Evolutionary conservation across 2,888 invertebrate genomes (phyloP), one percentile per base, ranked within the genome.

Genomic region (Trachelus troglodyta): DNA sequence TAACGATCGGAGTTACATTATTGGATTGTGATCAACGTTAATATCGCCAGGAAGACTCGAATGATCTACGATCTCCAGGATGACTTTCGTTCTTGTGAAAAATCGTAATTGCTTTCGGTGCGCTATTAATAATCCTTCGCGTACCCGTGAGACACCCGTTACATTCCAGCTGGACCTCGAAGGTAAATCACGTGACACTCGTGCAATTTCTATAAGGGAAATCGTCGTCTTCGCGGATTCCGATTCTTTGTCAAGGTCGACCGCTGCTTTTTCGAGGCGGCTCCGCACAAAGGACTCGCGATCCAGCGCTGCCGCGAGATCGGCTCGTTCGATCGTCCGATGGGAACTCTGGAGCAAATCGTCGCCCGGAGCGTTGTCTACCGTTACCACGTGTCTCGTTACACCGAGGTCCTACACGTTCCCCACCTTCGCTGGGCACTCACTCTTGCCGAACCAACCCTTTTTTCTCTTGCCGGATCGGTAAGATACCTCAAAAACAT

Each of bases 341-440:
- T 80, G 79, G 69, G 79, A 80, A 80, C 76, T 69, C 69, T 33
- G 69, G 74, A 81, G 79, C 76, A 84, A 80, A 83, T 86, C 85
- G 82, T 75, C 83, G 83, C 86, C 87, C 80, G 83, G 76, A 86
- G 86, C 87, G 81, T 83, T 83, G 87, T 86, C 87, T 86, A 86
- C 86, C 86, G 87, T 86, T 86, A 86, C 81, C 86, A 87, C 86
- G 84, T 85, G 85, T 81, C 80, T 81, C 80, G 77, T 79, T 81
- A 35, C 35, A 74, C 69, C 11, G 40, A 15, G 15, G 15, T 40
- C 15, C 40, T 40, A 40, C 40, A 15, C 40, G 40, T 40, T 40
- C 40, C 15, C 40, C 40, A 15, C 15, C 15, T 40, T 15, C 40
- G 15, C 40, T 40, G 15, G 15, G 40, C 40, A 6, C 40, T 4